These are phyloP conservation scores for Drosophila murphyi DNA, from an alignment of 1,140 invertebrate genomes.

Conservation along the genomic window DNA sequence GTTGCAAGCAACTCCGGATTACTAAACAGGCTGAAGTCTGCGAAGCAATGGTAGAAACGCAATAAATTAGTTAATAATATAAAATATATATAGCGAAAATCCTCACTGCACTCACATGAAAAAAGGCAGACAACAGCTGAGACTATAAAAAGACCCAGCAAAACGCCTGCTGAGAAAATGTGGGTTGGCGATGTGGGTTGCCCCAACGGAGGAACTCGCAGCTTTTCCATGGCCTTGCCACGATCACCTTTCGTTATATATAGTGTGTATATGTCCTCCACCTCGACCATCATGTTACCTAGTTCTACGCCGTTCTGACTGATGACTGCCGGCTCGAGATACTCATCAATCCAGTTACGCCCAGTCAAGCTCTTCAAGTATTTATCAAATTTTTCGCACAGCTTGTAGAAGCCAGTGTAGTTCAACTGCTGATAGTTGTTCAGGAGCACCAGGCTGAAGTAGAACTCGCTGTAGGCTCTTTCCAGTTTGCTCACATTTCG, in stretches of 20 bases:
- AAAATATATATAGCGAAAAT: not conserved
- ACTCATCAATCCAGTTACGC: constrained; percentile 12
- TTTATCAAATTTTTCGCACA: constrained; percentile 99
- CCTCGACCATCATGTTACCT: constrained; percentile 86
- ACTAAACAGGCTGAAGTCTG: constrained; percentile 43
- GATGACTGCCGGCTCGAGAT: not conserved
- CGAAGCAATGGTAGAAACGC: not conserved
- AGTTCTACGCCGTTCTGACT: constrained; percentile 13
- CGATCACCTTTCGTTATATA: constrained; percentile 89
- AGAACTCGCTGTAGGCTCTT: constrained; percentile 98
- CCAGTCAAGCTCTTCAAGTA: constrained; percentile 18
- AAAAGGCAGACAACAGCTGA: constrained; percentile 86
- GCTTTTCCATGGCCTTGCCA: constrained; percentile 89
- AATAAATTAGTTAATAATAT: not conserved
- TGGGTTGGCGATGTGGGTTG: constrained; percentile 87
- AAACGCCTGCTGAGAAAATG: constrained; percentile 88
- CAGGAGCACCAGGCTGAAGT: constrained; percentile 96
- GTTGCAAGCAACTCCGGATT: not conserved
- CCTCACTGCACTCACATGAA: constrained; percentile 84
- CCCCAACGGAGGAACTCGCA: constrained; percentile 89
- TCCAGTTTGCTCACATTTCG: constrained; percentile 91
- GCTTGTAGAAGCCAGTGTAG: constrained; percentile 99
- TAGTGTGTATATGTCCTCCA: constrained; percentile 88
- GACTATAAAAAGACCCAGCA: constrained; percentile 88
- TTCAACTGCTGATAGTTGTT: constrained; percentile 97